phyloP scores from a whole-genome alignment of 2,888 invertebrate genomes.

The Eupithecia centaureata region DNA sequence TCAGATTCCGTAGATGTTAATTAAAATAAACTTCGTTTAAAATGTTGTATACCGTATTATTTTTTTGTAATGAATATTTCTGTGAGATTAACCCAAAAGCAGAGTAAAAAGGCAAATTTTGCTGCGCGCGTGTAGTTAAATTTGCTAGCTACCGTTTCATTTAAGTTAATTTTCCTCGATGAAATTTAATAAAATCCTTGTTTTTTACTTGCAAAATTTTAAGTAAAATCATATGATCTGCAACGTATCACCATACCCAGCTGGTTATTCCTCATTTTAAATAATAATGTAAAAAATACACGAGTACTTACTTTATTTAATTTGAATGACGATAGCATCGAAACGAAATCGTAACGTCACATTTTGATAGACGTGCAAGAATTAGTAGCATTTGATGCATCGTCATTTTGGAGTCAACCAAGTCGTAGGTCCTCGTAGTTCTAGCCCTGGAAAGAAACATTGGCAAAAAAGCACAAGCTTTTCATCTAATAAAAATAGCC shows the following conservation, averaged over 20 bases:
- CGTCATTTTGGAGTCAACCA: too few relatives aligned
- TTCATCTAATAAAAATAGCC: too few relatives aligned
- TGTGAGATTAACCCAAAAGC: neutral
- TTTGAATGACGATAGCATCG: too few relatives aligned
- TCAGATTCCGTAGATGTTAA: slow-evolving; percentile 10
- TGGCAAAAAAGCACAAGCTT: too few relatives aligned
- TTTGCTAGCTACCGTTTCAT: neutral
- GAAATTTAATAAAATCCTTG: neutral
- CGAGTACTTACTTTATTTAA: too few relatives aligned
- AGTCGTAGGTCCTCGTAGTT: too few relatives aligned
- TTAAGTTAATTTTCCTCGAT: neutral
- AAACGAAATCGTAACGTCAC: too few relatives aligned
- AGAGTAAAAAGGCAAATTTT: neutral
- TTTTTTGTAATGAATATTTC: slow-evolving; percentile 10
- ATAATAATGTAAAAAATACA: too few relatives aligned
- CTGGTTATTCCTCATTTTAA: neutral
- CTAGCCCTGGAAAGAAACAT: too few relatives aligned
- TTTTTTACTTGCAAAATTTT: slow-evolving; percentile 8
- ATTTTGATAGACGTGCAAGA: too few relatives aligned
- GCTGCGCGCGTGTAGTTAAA: neutral
- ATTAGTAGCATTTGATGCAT: too few relatives aligned
- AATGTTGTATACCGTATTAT: slow-evolving; percentile 10
- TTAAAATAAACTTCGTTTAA: slow-evolving; percentile 12
- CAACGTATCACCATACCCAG: neutral
- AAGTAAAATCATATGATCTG: neutral